These are phyloP conservation scores for Seriola dumerili DNA, from an alignment of 2,113 vertebrate genomes.

Conservation along the genomic window DNA sequence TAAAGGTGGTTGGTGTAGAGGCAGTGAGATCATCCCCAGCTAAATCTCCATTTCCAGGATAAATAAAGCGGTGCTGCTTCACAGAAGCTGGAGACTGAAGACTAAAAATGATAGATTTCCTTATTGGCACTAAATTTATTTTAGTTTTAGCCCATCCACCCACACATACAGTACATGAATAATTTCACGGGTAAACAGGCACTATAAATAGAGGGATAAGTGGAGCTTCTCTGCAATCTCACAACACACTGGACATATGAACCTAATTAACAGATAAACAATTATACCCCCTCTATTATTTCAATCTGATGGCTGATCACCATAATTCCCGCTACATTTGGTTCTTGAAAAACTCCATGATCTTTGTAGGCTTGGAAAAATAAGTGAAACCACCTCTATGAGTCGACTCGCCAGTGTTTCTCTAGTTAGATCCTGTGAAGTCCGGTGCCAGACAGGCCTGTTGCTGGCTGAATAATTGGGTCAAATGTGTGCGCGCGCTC, in stretches of 20 bases:
- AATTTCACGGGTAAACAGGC: background rate
- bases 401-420: background rate
- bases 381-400: conserved; percentile 21
- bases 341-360: background rate
- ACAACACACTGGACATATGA: background rate
- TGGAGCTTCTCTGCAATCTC: background rate
- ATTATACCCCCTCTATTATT: background rate
- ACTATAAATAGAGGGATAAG: conserved; percentile 11
- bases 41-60: background rate
- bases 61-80: background rate
- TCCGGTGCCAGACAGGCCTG: conserved; percentile 40
- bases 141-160: background rate
- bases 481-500: conserved; percentile 57
- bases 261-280: background rate
- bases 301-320: background rate
- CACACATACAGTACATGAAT: background rate
- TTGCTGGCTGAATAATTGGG: conserved; percentile 64
- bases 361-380: background rate
- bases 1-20: background rate
- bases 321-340: background rate
- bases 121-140: background rate
- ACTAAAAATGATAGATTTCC: background rate
- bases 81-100: conserved; percentile 1
- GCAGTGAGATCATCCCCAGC: background rate
- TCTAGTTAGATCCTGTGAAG: conserved; percentile 21